phyloP scores from a whole-genome alignment of 2,797 vertebrate species.

The Mus minutoides region DNA sequence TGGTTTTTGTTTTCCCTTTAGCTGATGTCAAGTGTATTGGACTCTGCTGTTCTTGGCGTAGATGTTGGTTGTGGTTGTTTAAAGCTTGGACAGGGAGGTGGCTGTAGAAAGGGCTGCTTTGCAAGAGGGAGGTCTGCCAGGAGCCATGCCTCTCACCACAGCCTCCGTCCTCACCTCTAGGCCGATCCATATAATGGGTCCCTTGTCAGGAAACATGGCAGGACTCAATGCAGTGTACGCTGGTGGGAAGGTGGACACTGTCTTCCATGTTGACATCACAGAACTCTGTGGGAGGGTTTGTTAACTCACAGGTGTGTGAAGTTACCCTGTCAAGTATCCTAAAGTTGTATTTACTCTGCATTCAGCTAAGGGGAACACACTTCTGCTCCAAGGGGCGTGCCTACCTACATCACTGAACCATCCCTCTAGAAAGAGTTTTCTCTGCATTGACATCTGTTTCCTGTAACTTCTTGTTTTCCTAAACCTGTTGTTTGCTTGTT shows the following conservation, averaged over 20 bases:
- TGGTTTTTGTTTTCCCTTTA: neutral
- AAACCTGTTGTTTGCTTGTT: neutral
- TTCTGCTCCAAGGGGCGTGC: neutral
- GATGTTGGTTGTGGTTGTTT: neutral
- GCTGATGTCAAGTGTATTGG: neutral
- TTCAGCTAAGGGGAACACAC: neutral
- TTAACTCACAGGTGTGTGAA: neutral
- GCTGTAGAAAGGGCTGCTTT: neutral
- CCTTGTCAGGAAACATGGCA: neutral
- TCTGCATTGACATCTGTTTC: neutral
- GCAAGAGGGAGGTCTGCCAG: neutral
- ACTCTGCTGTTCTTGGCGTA: neutral
- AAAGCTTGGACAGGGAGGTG: neutral
- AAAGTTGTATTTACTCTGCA: neutral
- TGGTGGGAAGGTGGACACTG: neutral
- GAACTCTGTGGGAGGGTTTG: neutral
- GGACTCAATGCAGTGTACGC: neutral
- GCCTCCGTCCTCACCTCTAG: neutral
- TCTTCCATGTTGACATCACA: rapidly evolving
- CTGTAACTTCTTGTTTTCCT: neutral
- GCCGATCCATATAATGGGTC: neutral
- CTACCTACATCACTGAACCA: neutral
- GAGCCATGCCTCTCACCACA: neutral
- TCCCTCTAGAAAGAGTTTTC: neutral
- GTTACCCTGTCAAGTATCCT: neutral